Conservation (phyloP, 37 sponge, comb jelly and placozoan genomes). For the Hormiphora californensis region DNA sequence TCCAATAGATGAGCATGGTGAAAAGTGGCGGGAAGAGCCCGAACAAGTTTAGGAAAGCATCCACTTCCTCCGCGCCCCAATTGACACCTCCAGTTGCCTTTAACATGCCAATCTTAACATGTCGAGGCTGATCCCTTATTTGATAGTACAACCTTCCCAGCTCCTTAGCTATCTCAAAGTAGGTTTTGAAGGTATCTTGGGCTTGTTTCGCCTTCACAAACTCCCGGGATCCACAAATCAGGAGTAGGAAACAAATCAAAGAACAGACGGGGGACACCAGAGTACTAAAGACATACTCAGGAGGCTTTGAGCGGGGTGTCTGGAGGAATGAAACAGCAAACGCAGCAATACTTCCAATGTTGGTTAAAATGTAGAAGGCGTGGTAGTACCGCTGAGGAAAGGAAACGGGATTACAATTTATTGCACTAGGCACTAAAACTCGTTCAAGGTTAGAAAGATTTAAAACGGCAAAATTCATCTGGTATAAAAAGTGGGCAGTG, state of each 20-base stretch:
- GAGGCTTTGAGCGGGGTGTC: neutral
- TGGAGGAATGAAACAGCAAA: slow-evolving; percentile 5
- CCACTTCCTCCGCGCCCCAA: slow-evolving; percentile 11
- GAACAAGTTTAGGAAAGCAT: neutral
- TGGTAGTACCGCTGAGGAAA: slow-evolving; percentile 49
- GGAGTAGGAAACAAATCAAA: neutral
- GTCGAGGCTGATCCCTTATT: neutral
- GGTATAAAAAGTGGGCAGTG: no score
- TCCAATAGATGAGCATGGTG: slow-evolving; percentile 29
- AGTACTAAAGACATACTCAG: neutral
- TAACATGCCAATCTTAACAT: neutral
- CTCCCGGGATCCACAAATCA: neutral
- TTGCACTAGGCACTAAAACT: no score
- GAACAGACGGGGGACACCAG: neutral
- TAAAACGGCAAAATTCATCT: no score
- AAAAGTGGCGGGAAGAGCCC: neutral
- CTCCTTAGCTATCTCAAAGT: slow-evolving; percentile 19
- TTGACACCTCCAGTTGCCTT: neutral
- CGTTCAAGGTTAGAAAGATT: no score
- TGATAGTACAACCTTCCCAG: neutral
- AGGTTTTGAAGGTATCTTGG: slow-evolving; percentile 33
- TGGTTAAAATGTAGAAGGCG: slow-evolving; percentile 18
- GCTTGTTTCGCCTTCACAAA: slow-evolving; percentile 1
- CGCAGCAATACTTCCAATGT: neutral
- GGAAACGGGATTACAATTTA: no score